phyloP scores from a whole-genome alignment of 2,113 vertebrate genomes.

The Paralichthys olivaceus region DNA sequence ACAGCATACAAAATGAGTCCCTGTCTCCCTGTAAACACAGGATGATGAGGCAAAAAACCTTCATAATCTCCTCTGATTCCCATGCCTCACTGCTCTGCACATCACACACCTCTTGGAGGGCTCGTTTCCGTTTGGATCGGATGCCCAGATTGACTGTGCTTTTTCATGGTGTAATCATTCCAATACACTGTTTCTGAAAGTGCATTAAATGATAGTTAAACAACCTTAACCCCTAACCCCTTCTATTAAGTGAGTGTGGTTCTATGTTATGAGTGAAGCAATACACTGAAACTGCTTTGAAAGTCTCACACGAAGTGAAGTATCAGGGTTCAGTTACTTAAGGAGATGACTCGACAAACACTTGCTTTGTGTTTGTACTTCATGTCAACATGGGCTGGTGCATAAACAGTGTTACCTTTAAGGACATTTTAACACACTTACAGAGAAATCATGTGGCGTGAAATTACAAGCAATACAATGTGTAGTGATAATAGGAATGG shows the following conservation, averaged over 20 bases:
- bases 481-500: too few relatives aligned
- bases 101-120: constrained; percentile 45
- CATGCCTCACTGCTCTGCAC: constrained; percentile 16
- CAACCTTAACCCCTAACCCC: too few relatives aligned
- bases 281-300: constrained; percentile 11
- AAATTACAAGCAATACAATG: not conserved
- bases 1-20: constrained; percentile 50
- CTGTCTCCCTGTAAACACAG: constrained; percentile 63
- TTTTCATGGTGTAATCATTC: constrained; percentile 37
- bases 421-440: not conserved
- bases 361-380: too few relatives aligned
- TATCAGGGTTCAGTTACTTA: not conserved
- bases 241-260: too few relatives aligned
- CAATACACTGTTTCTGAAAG: constrained; percentile 25
- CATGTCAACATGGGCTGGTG: too few relatives aligned
- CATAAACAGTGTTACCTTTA: not conserved
- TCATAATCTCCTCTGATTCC: constrained; percentile 64
- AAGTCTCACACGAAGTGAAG: constrained; percentile 8
- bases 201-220: constrained; percentile 30
- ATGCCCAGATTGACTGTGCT: constrained; percentile 39
- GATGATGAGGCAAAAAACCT: constrained; percentile 59
- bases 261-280: constrained; percentile 15
- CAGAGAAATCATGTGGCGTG: not conserved
- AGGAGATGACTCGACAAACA: not conserved
- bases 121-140: constrained; percentile 57